These are phyloP conservation scores for Ips typographus DNA, from an alignment of 1,140 invertebrate genomes.

Conservation along the genomic window DNA sequence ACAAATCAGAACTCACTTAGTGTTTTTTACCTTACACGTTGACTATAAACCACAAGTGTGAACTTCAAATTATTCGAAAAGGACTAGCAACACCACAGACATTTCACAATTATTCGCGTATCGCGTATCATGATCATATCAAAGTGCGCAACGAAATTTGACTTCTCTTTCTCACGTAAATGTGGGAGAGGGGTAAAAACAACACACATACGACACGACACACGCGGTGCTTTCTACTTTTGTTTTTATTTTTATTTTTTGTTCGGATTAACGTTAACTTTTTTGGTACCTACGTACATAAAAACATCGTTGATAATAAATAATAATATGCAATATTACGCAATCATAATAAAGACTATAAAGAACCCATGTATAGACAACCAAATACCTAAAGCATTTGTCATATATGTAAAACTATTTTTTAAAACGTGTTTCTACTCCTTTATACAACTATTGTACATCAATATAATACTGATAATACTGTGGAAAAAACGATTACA, in stretches of 20 bases:
- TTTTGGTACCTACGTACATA: not conserved
- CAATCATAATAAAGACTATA: conserved; percentile 4
- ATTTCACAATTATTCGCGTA: conserved; percentile 7
- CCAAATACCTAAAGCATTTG: not conserved
- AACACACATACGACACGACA: not conserved
- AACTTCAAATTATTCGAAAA: conserved; percentile 21
- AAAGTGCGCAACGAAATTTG: conserved; percentile 17
- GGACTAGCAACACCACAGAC: conserved; percentile 12
- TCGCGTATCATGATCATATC: not conserved
- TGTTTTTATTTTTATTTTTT: conserved; percentile 19
- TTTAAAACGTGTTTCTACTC: too few species aligned
- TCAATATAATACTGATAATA: not conserved
- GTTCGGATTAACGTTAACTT: not conserved
- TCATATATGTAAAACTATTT: too few species aligned
- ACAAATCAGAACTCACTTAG: not conserved
- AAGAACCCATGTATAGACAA: not conserved
- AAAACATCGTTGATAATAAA: not conserved
- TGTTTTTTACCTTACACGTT: conserved; percentile 4
- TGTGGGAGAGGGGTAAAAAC: conserved; percentile 3
- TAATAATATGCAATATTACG: conserved; percentile 4
- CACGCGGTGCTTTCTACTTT: conserved; percentile 18
- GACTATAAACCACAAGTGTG: conserved; percentile 13
- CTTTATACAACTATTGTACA: not conserved
- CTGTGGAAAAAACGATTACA: too few species aligned
- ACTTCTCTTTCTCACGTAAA: not conserved